Base-by-base conservation (phyloP, 2,888 invertebrate genomes). In the Epistrophe eligans region DNA sequence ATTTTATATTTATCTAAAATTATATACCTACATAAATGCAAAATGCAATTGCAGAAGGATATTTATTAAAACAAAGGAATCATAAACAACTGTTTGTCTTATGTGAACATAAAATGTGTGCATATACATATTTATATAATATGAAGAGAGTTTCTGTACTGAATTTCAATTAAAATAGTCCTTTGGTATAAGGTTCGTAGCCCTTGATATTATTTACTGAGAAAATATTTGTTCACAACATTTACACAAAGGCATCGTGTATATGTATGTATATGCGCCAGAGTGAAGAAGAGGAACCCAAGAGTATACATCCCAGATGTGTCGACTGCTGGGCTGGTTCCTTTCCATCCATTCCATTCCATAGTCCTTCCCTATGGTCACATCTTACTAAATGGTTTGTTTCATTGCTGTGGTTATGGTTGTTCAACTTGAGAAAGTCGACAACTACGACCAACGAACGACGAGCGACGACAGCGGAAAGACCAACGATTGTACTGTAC, bases 91-190 rank as follows among this genome's bases (percentile, higher is more conserved):
- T 76, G 62, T 84, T 76, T 80, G 52, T 38, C 35, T 67, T 24
- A n/a, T 67, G 17, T 60, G 32, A 17, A 28, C 38, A 62, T 28
- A 62, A 40, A 38, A 17, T 38, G 13, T 52, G 43, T 74, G 19
- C 43, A 32, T 48, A 43, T 58, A 28, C 19, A 19, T 17, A 10
- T 9, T 10, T 10, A 10, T 24, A 24, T 24, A 3, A 10, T 11
- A n/a, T n/a, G n/a, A n/a, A 57, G 77, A 66, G 73, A 17, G 9
- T 62, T 28, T 48, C 43, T 70, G 55, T 43, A 64, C 57, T 79
- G 84, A 79, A 79, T 84, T 84, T 76, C 79, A 84, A 84, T 80
- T 77, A 80, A 80, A 77, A 80, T 72, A 81, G 74, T 66, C 73
- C 38, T 57, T 64, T 5, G 1, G 1, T 66, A 43, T 28, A 48